A percentile compares a stretch with the other conserved stretches of the same genome.
Conservation (phyloP, 2,797 vertebrate genomes). For the Coregonus ussuriensis region DNA sequence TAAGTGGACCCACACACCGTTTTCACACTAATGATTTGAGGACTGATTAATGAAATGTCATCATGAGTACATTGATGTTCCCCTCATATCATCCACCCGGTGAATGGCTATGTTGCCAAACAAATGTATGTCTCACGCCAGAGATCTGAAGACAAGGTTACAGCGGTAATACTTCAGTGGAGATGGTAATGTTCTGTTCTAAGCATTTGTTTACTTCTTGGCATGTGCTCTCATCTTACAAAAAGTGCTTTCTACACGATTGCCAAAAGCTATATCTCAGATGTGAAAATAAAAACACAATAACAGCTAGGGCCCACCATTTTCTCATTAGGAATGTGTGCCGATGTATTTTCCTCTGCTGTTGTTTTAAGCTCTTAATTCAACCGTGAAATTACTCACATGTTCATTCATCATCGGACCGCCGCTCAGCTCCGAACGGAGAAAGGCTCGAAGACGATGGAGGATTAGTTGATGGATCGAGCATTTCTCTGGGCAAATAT, state of each 20-base stretch:
- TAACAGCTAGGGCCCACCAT: constrained; percentile 28
- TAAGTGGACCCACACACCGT: constrained; percentile 27
- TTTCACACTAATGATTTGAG: constrained; percentile 20
- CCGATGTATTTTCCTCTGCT: constrained; percentile 59
- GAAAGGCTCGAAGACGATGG: constrained; percentile 45
- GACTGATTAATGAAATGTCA: constrained; percentile 47
- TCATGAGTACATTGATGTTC: constrained; percentile 45
- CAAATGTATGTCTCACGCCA: constrained; percentile 25
- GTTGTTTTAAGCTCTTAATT: constrained; percentile 74
- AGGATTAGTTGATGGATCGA: constrained; percentile 63
- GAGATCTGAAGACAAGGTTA: constrained; percentile 38
- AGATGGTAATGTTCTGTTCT: constrained; percentile 49
- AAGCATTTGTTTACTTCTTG: constrained; percentile 49
- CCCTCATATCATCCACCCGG: background rate
- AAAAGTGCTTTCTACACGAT: constrained; percentile 43
- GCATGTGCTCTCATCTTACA: constrained; percentile 38
- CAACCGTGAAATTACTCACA: constrained; percentile 76
- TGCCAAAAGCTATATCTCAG: constrained; percentile 61
- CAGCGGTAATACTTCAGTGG: constrained; percentile 37
- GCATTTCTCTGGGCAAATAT: constrained; percentile 63
- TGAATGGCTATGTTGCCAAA: background rate
- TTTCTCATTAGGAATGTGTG: constrained; percentile 61
- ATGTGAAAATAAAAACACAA: constrained; percentile 53
- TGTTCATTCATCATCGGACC: constrained; percentile 73
- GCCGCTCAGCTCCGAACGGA: constrained; percentile 43